A percentile compares a stretch with the other conserved stretches of the same genome.
Evolutionary conservation across 2,113 vertebrate species (phyloP).

Genomic region (Paraplagusia blochii): DNA sequence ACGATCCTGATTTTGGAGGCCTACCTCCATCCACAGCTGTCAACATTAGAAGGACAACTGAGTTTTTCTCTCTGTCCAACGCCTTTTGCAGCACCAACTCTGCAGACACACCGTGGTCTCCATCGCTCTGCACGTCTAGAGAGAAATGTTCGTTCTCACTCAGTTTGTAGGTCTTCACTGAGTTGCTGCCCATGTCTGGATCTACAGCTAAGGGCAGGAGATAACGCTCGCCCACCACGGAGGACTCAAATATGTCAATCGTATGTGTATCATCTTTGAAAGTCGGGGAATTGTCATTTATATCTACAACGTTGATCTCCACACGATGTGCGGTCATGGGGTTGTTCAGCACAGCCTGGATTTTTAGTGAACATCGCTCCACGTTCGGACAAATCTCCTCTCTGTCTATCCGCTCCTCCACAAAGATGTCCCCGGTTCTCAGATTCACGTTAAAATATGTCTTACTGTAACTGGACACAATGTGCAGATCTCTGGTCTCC

Average conservation of each 20-base stretch:
- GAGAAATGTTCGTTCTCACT: slow-evolving; percentile 70
- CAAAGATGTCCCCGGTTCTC: slow-evolving; percentile 56
- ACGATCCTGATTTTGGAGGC: slow-evolving; percentile 34
- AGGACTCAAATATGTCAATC: slow-evolving; percentile 42
- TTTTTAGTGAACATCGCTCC: slow-evolving; percentile 51
- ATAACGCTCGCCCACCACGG: slow-evolving; percentile 1
- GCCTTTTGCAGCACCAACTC: slow-evolving; percentile 71
- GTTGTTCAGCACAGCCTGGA: slow-evolving; percentile 59
- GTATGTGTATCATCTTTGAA: slow-evolving; percentile 23
- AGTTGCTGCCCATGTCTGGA: slow-evolving; percentile 64
- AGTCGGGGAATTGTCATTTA: slow-evolving; percentile 67
- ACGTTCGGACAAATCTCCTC: slow-evolving; percentile 61
- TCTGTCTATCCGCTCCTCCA: slow-evolving; percentile 65
- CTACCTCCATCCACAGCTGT: slow-evolving; percentile 71
- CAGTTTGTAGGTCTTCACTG: slow-evolving; percentile 70
- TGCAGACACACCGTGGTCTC: slow-evolving; percentile 65
- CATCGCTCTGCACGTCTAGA: slow-evolving; percentile 60
- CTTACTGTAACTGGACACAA: slow-evolving; percentile 56
- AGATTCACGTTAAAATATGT: slow-evolving; percentile 62
- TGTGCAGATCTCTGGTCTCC: slow-evolving; percentile 35
- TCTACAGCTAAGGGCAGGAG: slow-evolving; percentile 32
- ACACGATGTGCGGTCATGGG: slow-evolving; percentile 61
- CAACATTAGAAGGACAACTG: slow-evolving; percentile 46
- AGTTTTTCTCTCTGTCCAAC: slow-evolving; percentile 67
- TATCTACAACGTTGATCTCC: slow-evolving; percentile 58